Conservation (phyloP, 2,888 invertebrate genomes). For the Athetis lepigone region DNA sequence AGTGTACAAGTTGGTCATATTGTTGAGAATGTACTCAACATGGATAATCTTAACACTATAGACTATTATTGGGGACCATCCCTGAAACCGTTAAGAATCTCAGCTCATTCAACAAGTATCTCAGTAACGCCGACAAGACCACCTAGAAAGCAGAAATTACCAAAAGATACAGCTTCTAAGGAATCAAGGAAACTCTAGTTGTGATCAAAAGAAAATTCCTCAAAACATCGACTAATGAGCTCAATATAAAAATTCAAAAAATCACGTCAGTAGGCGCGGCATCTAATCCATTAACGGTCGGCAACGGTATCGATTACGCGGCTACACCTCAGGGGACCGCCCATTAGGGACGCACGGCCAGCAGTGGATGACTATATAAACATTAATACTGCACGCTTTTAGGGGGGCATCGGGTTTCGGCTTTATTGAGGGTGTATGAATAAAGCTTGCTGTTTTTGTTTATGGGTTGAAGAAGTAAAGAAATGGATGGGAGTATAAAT, state of each 20-base stretch:
- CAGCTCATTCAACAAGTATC: too few species aligned
- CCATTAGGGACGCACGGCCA: constrained; percentile 65
- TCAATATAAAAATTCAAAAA: constrained; percentile 19
- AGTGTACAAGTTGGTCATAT: too few species aligned
- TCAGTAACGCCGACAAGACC: too few species aligned
- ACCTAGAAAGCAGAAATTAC: too few species aligned
- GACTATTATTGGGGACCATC: too few species aligned
- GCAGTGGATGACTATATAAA: constrained; percentile 60
- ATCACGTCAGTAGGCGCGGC: constrained; percentile 54
- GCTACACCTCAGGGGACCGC: constrained; percentile 61
- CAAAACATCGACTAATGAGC: not conserved
- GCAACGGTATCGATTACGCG: constrained; percentile 63
- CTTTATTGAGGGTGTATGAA: constrained; percentile 35
- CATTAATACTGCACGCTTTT: constrained; percentile 57
- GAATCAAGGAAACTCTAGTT: too few species aligned
- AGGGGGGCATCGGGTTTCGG: constrained; percentile 53
- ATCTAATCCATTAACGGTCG: constrained; percentile 62
- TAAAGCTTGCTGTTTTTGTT: constrained; percentile 23
- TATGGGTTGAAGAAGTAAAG: constrained; percentile 8
- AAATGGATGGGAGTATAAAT: not conserved
- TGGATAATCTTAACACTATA: too few species aligned
- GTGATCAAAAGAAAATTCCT: not conserved
- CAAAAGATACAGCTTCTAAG: too few species aligned
- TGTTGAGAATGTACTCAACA: too few species aligned
- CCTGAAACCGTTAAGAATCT: too few species aligned